Conservation (phyloP, 2,888 invertebrate species). For the Himalopsyche anomala region DNA sequence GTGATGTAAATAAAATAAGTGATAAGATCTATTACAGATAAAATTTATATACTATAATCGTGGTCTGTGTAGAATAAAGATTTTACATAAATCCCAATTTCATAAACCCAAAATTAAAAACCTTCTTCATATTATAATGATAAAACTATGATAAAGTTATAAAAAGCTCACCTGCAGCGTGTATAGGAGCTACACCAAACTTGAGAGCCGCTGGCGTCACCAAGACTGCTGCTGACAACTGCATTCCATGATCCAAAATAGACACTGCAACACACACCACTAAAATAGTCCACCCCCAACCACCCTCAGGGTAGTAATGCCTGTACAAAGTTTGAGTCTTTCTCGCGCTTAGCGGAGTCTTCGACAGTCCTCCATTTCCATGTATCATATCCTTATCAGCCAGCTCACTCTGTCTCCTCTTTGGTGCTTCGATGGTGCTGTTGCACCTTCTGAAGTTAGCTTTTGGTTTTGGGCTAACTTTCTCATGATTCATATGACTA, state of each 20-base stretch:
- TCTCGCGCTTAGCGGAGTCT: slow-evolving; percentile 74
- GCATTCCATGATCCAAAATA: slow-evolving; percentile 85
- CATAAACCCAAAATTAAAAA: too few species aligned
- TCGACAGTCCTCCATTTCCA: slow-evolving; percentile 56
- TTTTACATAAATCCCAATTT: too few species aligned
- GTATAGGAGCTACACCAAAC: slow-evolving; percentile 62
- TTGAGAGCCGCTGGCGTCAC: slow-evolving; percentile 63
- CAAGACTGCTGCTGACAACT: slow-evolving; percentile 76
- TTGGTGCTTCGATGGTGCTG: slow-evolving; percentile 64
- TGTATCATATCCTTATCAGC: slow-evolving; percentile 59
- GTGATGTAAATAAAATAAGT: too few species aligned
- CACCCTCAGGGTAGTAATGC: slow-evolving; percentile 91
- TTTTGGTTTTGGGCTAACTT: slow-evolving; percentile 52
- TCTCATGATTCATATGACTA: slow-evolving; percentile 63
- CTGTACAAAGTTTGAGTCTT: slow-evolving; percentile 82
- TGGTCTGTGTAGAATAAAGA: too few species aligned
- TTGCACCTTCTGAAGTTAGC: slow-evolving; percentile 63
- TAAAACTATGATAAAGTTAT: too few species aligned
- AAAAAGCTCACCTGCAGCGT: slow-evolving; percentile 63
- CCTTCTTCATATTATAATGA: background rate
- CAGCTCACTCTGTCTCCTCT: slow-evolving; percentile 62
- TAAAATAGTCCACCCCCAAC: slow-evolving; percentile 92
- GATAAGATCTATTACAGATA: too few species aligned
- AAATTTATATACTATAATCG: too few species aligned
- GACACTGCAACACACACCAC: slow-evolving; percentile 85